These are phyloP conservation scores for Hoplostethus mediterraneus DNA, from an alignment of 2,797 vertebrate genomes.

Conservation along the genomic window DNA sequence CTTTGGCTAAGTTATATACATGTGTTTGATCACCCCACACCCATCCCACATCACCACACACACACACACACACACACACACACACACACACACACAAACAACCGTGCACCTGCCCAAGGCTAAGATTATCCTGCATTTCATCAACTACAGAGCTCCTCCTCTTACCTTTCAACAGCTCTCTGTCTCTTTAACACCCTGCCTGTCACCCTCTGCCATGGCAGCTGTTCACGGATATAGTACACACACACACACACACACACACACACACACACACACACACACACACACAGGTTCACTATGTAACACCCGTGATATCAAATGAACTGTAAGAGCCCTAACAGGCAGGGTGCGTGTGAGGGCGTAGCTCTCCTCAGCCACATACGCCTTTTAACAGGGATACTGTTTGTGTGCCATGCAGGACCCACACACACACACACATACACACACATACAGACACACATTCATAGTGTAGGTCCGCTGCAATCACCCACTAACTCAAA, in stretches of 20 bases:
- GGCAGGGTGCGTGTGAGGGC: conserved; percentile 6
- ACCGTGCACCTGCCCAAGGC: conserved; percentile 55
- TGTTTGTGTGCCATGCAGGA: conserved; percentile 14
- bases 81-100: conserved; percentile 37
- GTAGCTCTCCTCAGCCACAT: not conserved
- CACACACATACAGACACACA: conserved; percentile 11
- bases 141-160: conserved; percentile 63
- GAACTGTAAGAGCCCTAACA: conserved; percentile 52
- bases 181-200: conserved; percentile 72
- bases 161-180: conserved; percentile 68
- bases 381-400: conserved; percentile 16
- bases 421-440: not conserved
- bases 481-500: not conserved
- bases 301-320: conserved; percentile 62
- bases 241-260: conserved; percentile 22
- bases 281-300: conserved; percentile 49
- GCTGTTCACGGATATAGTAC: conserved; percentile 46
- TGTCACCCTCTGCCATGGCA: conserved; percentile 63
- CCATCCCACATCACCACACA: conserved; percentile 20
- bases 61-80: conserved; percentile 18
- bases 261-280: conserved; percentile 17
- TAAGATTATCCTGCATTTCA: conserved; percentile 73
- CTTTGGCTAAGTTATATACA: conserved; percentile 29
- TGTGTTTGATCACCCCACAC: conserved; percentile 32
- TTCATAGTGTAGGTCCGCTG: not conserved